Percentiles rank a stretch among this genome's conserved stretches.
Evolutionary conservation across 2,113 vertebrate genomes (phyloP).

Genomic region (Xiphophorus hellerii): DNA sequence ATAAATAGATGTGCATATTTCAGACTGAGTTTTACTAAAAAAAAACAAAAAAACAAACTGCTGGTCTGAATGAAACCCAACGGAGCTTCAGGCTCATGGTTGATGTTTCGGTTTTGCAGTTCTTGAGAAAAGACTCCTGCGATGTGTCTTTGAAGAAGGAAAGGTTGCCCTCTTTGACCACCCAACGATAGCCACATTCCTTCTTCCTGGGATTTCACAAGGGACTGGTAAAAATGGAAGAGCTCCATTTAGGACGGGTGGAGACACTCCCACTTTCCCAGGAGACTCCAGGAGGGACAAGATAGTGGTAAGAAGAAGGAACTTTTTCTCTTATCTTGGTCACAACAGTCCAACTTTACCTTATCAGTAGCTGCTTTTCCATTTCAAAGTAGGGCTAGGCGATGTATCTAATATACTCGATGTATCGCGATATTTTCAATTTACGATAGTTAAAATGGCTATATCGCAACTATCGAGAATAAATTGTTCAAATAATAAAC

Average conservation of each 20-base stretch:
- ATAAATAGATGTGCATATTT: neutral
- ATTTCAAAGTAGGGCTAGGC: too few species aligned
- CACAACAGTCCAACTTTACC: neutral
- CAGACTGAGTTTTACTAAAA: neutral
- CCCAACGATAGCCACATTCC: slow-evolving; percentile 30
- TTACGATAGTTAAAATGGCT: too few species aligned
- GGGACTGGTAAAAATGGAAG: slow-evolving; percentile 17
- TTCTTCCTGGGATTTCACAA: slow-evolving; percentile 50
- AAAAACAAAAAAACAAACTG: neutral
- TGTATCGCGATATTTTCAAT: too few species aligned
- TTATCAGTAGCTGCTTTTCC: too few species aligned
- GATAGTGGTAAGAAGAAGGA: slow-evolving; percentile 47
- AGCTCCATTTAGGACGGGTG: slow-evolving; percentile 42
- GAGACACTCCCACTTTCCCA: slow-evolving; percentile 41
- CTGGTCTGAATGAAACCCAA: neutral
- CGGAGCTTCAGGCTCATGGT: neutral
- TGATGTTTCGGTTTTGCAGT: slow-evolving; percentile 52
- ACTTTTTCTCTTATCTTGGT: neutral
- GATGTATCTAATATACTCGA: too few species aligned
- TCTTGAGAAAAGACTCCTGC: slow-evolving; percentile 83
- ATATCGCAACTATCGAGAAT: too few species aligned
- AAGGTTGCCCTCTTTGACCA: slow-evolving; percentile 65
- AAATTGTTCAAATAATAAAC: too few species aligned
- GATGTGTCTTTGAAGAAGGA: slow-evolving; percentile 79
- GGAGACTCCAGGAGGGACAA: slow-evolving; percentile 56